Conservation (phyloP, 2,113 vertebrate genomes). For the Macheiramphus alcinus region DNA sequence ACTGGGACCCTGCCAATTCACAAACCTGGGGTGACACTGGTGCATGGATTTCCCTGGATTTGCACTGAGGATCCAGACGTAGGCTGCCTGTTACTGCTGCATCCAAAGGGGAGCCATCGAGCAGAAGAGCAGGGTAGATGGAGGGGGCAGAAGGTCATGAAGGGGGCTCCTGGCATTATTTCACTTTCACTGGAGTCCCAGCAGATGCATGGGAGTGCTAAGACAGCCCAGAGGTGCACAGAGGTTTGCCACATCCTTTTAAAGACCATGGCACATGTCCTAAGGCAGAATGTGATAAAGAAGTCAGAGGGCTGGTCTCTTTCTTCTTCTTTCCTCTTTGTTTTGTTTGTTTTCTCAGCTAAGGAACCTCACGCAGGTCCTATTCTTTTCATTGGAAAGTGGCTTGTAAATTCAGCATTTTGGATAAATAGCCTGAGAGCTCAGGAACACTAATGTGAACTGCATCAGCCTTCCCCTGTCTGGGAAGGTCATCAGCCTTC, state of each 20-base stretch:
- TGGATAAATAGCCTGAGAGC: neutral
- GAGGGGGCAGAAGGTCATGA: neutral
- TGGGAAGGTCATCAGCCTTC: neutral
- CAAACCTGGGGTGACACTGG: neutral
- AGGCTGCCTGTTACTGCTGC: neutral
- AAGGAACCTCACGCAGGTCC: neutral
- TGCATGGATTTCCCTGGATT: neutral
- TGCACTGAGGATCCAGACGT: neutral
- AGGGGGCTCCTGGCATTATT: neutral
- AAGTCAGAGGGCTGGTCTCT: neutral
- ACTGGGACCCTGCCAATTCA: fast-evolving
- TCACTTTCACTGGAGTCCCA: neutral
- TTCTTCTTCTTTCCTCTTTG: neutral
- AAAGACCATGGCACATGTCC: neutral
- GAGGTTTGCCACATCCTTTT: neutral
- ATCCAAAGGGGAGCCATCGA: neutral
- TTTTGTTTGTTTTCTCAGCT: neutral
- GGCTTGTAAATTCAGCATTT: neutral
- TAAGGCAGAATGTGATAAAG: neutral
- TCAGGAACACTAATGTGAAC: neutral
- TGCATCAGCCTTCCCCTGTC: neutral
- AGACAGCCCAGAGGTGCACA: neutral
- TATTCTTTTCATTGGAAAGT: neutral
- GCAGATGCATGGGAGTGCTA: neutral
- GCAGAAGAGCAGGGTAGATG: neutral